Evolutionary conservation across 2,113 vertebrate species (phyloP).

Genomic region (Lichenostomus cassidix): DNA sequence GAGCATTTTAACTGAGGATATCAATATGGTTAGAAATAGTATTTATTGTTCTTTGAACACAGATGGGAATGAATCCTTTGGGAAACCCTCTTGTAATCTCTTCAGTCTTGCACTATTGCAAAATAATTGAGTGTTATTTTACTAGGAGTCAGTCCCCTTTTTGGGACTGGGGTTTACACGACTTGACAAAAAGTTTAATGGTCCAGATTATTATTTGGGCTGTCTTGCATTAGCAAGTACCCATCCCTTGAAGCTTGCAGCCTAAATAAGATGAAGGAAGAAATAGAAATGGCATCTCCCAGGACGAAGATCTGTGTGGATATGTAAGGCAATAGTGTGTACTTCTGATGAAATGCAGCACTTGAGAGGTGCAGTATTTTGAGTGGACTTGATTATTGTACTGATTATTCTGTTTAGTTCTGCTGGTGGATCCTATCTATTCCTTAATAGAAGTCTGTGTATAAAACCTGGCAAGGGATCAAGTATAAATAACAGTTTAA

Average conservation of each 20-base stretch:
- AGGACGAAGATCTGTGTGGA: neutral
- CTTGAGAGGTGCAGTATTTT: neutral
- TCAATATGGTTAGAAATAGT: neutral
- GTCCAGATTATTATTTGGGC: neutral
- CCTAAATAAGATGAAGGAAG: neutral
- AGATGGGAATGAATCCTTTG: neutral
- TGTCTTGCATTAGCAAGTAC: neutral
- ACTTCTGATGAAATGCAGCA: neutral
- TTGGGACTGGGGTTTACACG: neutral
- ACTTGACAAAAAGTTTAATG: neutral
- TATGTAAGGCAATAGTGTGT: neutral
- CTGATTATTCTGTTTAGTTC: neutral
- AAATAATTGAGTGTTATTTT: neutral
- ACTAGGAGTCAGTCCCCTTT: neutral
- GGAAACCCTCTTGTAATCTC: neutral
- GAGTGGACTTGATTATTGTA: neutral
- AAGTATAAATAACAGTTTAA: neutral
- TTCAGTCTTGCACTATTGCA: neutral
- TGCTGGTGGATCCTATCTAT: neutral
- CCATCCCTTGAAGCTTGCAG: neutral
- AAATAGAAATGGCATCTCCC: neutral
- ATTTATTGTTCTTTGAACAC: neutral
- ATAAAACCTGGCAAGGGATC: neutral
- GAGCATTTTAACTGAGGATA: neutral
- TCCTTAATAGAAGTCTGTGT: neutral